Conservation (phyloP, 2,797 vertebrate species). For the Monodelphis domestica region DNA sequence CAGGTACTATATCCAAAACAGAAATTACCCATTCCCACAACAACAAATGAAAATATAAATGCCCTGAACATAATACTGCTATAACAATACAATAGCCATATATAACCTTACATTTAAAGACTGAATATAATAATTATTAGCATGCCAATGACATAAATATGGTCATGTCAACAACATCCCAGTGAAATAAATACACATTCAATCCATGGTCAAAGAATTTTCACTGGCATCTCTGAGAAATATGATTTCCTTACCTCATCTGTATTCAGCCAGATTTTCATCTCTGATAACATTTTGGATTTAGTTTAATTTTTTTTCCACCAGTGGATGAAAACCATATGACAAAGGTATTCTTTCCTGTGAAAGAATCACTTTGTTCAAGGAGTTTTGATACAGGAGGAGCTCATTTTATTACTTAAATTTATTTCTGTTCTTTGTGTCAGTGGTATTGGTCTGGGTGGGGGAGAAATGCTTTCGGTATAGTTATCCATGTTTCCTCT, state of each 20-base stretch:
- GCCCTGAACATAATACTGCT: conserved; percentile 54
- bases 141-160: conserved; percentile 25
- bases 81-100: conserved; percentile 61
- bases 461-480: neutral
- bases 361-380: conserved; percentile 3
- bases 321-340: neutral
- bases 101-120: conserved; percentile 60
- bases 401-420: conserved; percentile 13
- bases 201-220: conserved; percentile 38
- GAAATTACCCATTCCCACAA: conserved; percentile 54
- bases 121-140: conserved; percentile 18
- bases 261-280: conserved; percentile 24
- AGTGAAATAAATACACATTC: conserved; percentile 7
- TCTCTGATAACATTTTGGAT: conserved; percentile 25
- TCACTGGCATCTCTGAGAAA: conserved; percentile 63
- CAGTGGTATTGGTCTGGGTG: neutral
- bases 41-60: conserved; percentile 64
- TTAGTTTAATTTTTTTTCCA: conserved; percentile 39
- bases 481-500: neutral
- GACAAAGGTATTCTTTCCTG: conserved; percentile 17
- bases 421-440: conserved; percentile 44
- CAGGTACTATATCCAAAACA: conserved; percentile 58
- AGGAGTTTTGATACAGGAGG: conserved; percentile 17
- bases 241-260: conserved; percentile 38
- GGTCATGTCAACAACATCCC: conserved; percentile 42